Evolutionary conservation across 2,888 invertebrate species (phyloP), one percentile per base, ranked within the genome.

Genomic region (Petrolisthes cinctipes): DNA sequence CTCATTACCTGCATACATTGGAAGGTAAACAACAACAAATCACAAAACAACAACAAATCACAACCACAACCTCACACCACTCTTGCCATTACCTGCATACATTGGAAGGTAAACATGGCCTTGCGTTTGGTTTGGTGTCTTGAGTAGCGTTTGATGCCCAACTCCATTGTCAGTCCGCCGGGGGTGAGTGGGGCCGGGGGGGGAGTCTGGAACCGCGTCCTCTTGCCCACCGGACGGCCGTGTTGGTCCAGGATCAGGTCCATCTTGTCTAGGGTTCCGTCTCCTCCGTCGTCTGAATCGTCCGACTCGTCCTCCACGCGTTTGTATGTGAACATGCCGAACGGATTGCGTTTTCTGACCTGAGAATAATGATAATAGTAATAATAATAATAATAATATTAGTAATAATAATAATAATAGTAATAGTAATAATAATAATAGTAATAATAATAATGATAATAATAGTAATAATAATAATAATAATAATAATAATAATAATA

Each of bases 21-120:
- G n/a, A n/a, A n/a, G n/a, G n/a, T n/a, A 1, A 37, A 37, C 37
- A 37, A 37, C 37, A 1, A 37, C 37, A 37, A 37, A 37, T 37
- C 37, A 37, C 37, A 37, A 1, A 37, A 37, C 37, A 37, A 37
- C 37, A 1, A 37, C 37, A 37, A 37, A 37, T 37, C 37, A 37
- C 37, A 37, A 37, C 37, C 2, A 37, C 37, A 37, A 37, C 37
- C 9, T 61, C 11, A 61, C 66, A 61, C 66, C 66, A 61, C 66
- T 61, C 66, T 14, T 61, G 4, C 4, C 17, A 61, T 14, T 61
- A 90, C 90, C 89, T 90, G 89, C 84, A 90, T 86, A 92, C 94
- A 94, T 83, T 93, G 92, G 91, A 94, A 94, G 0, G 94, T 94
- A 91, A 93, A 94, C 93, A 93, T 92, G 37, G 92, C 91, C 83